Evolutionary conservation across 2,888 invertebrate genomes (phyloP).

Genomic region (Drosophila fulvimacula): DNA sequence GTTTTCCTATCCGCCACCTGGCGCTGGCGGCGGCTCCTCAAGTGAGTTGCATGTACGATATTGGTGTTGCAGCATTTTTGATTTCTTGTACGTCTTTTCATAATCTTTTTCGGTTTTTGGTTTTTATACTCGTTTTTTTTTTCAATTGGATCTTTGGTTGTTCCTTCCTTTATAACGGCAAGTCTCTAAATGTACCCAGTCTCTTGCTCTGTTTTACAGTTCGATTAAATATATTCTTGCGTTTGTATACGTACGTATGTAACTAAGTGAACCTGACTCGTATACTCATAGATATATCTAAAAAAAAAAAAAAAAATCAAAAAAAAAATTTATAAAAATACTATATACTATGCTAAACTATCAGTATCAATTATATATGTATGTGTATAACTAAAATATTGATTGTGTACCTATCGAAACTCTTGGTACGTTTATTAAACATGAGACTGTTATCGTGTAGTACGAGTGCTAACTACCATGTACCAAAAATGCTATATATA

Average conservation of each 20-base stretch:
- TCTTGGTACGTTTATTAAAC: constrained; percentile 28
- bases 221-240: constrained; percentile 59
- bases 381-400: constrained; percentile 31
- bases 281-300: constrained; percentile 54
- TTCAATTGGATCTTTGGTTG: constrained; percentile 25
- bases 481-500: constrained; percentile 23
- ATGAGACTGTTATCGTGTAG: constrained; percentile 38
- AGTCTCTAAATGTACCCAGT: constrained; percentile 62
- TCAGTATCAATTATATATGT: constrained; percentile 45
- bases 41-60: constrained; percentile 85
- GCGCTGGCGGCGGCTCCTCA: constrained; percentile 89
- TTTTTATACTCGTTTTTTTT: constrained; percentile 12
- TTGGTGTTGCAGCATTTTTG: constrained; percentile 39
- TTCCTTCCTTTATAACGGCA: constrained; percentile 49
- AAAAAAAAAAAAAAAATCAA: not conserved
- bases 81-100: constrained; percentile 46
- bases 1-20: constrained; percentile 93
- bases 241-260: constrained; percentile 67
- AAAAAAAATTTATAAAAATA: not conserved
- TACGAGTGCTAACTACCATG: constrained; percentile 34
- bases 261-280: constrained; percentile 58
- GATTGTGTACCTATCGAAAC: constrained; percentile 36
- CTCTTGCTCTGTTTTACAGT: constrained; percentile 65
- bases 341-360: constrained; percentile 41
- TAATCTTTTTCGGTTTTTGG: constrained; percentile 19